Conservation (phyloP, 2,888 invertebrate species). For the Rotaria sp. region DNA sequence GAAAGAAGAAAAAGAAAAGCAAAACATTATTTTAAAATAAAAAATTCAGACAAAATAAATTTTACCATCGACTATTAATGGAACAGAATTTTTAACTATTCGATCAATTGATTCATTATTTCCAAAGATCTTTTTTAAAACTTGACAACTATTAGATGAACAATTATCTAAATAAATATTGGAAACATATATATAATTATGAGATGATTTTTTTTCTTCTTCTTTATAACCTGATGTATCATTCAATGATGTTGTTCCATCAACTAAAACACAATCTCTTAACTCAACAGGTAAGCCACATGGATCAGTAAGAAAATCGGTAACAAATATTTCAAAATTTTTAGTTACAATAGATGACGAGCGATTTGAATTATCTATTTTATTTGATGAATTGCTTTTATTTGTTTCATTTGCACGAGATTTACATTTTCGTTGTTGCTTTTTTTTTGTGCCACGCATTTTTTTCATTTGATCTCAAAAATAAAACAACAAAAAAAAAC, state of each 20-base stretch:
- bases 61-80: neutral
- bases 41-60: neutral
- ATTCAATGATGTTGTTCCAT: neutral
- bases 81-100: neutral
- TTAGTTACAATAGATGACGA: neutral
- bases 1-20: neutral
- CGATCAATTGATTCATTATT: neutral
- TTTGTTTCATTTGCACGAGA: neutral
- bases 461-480: conserved; percentile 44
- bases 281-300: neutral
- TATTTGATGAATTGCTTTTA: neutral
- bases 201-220: neutral
- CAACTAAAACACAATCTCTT: neutral
- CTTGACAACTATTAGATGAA: neutral
- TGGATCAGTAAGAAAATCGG: neutral
- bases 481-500: conserved; percentile 39
- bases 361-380: neutral
- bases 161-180: neutral
- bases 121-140: neutral
- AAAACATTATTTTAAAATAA: neutral
- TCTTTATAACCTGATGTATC: neutral
- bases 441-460: conserved; percentile 42
- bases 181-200: too few species aligned
- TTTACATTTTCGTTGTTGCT: conserved; percentile 16
- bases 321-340: conserved; percentile 8